Evolutionary conservation across 1,140 invertebrate genomes (phyloP).

Genomic region (Zaprionus gabonicus): DNA sequence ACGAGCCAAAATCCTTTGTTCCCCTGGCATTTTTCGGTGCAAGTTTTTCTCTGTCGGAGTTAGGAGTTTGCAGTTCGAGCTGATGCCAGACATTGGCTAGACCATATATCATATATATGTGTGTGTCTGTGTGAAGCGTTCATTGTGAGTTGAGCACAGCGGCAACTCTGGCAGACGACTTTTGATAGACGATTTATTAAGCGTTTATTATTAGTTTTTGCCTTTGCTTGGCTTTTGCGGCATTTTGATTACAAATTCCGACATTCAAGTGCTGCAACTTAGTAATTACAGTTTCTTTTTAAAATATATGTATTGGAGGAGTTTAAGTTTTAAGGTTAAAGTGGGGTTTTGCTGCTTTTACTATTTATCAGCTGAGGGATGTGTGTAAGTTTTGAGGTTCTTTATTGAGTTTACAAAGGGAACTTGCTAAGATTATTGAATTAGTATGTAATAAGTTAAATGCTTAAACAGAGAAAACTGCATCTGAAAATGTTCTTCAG

Average conservation of each 20-base stretch:
- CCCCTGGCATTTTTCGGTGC: constrained; percentile 29
- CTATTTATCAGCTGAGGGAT: background rate
- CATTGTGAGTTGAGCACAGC: constrained; percentile 42
- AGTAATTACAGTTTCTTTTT: constrained; percentile 4
- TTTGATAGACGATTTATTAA: constrained; percentile 81
- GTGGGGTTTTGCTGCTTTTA: background rate
- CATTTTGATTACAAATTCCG: constrained; percentile 80
- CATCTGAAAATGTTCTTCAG: too few relatives aligned
- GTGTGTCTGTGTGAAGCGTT: constrained; percentile 8
- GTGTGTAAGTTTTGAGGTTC: background rate
- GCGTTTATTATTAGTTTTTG: constrained; percentile 80
- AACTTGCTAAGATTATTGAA: too few relatives aligned
- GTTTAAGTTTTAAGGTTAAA: background rate
- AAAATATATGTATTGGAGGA: background rate
- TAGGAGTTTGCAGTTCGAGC: constrained; percentile 19
- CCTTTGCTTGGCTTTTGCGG: constrained; percentile 68
- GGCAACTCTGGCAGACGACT: constrained; percentile 49
- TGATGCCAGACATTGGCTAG: constrained; percentile 59
- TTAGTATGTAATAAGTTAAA: too few relatives aligned
- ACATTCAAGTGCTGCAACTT: constrained; percentile 60
- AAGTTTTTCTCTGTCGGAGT: constrained; percentile 36
- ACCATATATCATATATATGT: constrained; percentile 68
- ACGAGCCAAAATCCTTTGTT: constrained; percentile 44
- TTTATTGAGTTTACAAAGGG: too few relatives aligned
- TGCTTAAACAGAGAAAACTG: too few relatives aligned